Conservation (phyloP, 2,113 vertebrate species). For the Antigone vipio region DNA sequence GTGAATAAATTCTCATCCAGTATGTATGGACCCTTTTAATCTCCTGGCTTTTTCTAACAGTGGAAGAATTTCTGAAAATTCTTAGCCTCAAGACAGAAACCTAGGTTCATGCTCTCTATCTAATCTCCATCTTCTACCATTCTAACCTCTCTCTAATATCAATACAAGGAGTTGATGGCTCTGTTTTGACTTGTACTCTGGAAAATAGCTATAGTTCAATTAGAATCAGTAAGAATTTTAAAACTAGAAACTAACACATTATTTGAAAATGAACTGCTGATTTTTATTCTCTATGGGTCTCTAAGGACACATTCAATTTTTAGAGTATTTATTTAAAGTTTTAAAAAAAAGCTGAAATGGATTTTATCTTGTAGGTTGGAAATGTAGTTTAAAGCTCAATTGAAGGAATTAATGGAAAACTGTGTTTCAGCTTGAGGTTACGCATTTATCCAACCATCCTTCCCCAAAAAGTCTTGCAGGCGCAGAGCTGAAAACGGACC, state of each 20-base stretch:
- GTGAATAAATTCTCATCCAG: not conserved
- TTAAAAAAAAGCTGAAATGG: not conserved
- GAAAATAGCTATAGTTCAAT: not conserved
- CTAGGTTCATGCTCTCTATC: not conserved
- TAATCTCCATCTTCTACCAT: not conserved
- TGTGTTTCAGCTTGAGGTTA: not conserved
- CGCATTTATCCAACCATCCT: not conserved
- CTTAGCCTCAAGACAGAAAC: not conserved
- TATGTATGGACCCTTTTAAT: not conserved
- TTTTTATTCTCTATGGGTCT: not conserved
- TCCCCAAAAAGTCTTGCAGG: not conserved
- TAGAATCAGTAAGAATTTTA: not conserved
- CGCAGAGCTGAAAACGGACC: not conserved
- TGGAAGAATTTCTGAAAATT: not conserved
- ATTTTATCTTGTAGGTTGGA: not conserved
- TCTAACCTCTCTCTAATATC: not conserved
- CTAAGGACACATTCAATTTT: not conserved
- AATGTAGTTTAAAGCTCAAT: not conserved
- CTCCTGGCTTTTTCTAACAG: not conserved
- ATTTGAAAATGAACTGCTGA: not conserved
- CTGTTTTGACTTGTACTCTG: not conserved
- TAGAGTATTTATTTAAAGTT: not conserved
- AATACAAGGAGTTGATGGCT: not conserved
- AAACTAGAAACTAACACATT: not conserved
- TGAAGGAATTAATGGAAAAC: not conserved